Evolutionary conservation across 2,888 invertebrate species (phyloP), one percentile per base, ranked within the genome.

Genomic region (Mactromeris polynyma): DNA sequence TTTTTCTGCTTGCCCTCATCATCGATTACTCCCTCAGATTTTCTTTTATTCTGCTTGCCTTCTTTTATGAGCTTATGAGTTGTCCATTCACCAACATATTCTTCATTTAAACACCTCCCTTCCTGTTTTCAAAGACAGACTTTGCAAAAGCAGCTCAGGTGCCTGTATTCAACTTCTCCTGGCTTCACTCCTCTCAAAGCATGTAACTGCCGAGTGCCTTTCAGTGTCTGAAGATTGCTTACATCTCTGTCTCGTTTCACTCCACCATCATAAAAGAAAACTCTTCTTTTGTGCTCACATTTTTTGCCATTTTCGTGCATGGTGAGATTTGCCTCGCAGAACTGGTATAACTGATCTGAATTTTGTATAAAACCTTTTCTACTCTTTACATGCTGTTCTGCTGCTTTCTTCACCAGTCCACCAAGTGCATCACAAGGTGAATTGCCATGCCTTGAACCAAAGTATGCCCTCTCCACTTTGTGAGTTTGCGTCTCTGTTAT

Each of bases 361-460:
- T 33, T 31, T 64, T 73, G 81, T 26, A 89, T 89, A 40, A 38
- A 69, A 36, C 85, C 89, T 78, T 89, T 87, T 78, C 87, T 2
- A 19, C 87, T 80, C 69, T 51, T 90, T 7, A 86, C 86, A 80
- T 86, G 64, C 21, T 26, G 6, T 79, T 82, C 86, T 26, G 89
- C 86, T 38, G 83, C 31, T 36, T 83, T 86, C 40, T 89, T 89
- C 7, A 89, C 69, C 36, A 86, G n/a, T 1, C 89, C 86, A 42
- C 86, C 86, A 21, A 89, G 40, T 0, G 83, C 83, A 86, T 89
- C 83, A 81, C 89, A 86, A n/a, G 80, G 83, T 26, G 81, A 80
- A 36, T 90, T 90, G 1, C 89, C 87, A 38, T 90, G 86, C 31
- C 90, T 82, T 46, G 86, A 88, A 36, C 86, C 84, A 73, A 90